Evolutionary conservation across 2,797 vertebrate species (phyloP).

Genomic region (Eulemur albifrons): DNA sequence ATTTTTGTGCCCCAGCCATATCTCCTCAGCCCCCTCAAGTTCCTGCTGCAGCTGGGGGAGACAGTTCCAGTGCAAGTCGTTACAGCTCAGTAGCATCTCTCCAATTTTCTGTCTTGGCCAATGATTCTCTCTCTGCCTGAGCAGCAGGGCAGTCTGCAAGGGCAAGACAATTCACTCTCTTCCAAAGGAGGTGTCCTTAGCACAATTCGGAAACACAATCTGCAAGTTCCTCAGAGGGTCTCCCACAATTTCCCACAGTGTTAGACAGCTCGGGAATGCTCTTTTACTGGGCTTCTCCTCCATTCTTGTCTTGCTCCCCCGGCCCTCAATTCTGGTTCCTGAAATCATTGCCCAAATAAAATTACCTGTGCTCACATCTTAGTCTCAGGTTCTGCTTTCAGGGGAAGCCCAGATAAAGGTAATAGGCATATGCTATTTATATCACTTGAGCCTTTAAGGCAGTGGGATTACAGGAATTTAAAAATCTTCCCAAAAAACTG

Average conservation of each 20-base stretch:
- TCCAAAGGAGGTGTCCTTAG: not conserved
- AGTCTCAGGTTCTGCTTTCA: not conserved
- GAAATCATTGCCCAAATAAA: not conserved
- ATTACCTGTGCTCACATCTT: not conserved
- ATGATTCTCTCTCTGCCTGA: not conserved
- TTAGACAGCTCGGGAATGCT: not conserved
- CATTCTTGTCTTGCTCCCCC: not conserved
- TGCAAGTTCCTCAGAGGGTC: not conserved
- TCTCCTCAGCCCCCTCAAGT: not conserved
- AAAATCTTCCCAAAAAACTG: not conserved
- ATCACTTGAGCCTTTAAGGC: not conserved
- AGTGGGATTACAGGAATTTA: not conserved
- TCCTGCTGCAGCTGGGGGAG: no score
- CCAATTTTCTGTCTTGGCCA: not conserved
- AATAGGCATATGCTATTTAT: not conserved
- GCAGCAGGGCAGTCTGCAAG: not conserved
- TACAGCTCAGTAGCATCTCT: not conserved
- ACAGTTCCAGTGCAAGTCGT: not conserved
- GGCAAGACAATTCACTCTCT: not conserved
- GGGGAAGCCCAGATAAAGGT: not conserved
- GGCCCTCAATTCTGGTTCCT: not conserved
- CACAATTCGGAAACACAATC: not conserved
- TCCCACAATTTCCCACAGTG: not conserved
- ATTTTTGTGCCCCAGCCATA: not conserved
- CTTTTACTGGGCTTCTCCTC: not conserved